Conservation (phyloP, 2,113 vertebrate species). For the Leucopsar rothschildi region DNA sequence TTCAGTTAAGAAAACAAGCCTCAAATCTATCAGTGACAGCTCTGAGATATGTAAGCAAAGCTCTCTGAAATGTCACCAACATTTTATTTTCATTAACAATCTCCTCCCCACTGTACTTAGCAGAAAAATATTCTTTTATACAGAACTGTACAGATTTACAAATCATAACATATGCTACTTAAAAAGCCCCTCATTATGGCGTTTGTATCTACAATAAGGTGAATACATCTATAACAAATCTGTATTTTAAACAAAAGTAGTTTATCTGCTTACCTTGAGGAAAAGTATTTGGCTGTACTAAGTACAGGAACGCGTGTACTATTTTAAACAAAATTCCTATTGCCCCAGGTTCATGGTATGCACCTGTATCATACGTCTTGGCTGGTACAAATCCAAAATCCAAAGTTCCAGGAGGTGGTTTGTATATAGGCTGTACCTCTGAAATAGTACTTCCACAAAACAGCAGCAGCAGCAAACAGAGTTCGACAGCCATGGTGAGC, state of each 20-base stretch:
- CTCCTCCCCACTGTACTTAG: background rate
- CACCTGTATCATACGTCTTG: conserved; percentile 83
- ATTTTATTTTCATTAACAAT: background rate
- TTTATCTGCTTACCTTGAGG: conserved; percentile 84
- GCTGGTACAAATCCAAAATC: conserved; percentile 86
- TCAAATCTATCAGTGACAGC: background rate
- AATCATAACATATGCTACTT: background rate
- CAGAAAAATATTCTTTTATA: background rate
- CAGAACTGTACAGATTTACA: background rate
- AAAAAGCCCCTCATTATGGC: background rate
- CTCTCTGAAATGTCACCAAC: background rate
- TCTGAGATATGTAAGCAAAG: background rate
- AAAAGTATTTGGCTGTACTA: conserved; percentile 88
- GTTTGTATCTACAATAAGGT: background rate
- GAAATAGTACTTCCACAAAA: conserved; percentile 67
- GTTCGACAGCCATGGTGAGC: conserved; percentile 71
- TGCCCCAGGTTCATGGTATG: conserved; percentile 80
- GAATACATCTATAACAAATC: background rate
- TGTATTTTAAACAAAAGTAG: background rate
- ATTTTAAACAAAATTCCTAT: conserved; percentile 86
- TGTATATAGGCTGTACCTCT: conserved; percentile 62
- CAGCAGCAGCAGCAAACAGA: conserved; percentile 71
- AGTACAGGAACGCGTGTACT: conserved; percentile 81
- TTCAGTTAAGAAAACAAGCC: background rate
- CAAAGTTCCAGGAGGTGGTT: conserved; percentile 67